Base-by-base conservation (phyloP, 1,140 invertebrate species). In the Lepidotrigona ventralis region DNA sequence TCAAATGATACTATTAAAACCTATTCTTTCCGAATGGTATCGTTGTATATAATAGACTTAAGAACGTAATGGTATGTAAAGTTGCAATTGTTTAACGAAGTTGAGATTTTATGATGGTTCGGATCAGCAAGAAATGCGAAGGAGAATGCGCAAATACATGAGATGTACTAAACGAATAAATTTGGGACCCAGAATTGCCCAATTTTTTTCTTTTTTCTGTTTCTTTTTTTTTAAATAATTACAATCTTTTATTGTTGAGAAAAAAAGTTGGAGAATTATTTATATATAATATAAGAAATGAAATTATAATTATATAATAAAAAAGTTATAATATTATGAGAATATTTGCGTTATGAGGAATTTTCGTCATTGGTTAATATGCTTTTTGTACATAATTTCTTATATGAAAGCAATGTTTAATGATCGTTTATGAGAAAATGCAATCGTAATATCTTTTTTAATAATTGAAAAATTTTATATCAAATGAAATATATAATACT, bases 21-120 rank as follows among this genome's bases (percentile, higher is more conserved):
- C 71, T 88, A 86, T 86, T 91, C 86, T 92, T 86, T 88, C 85
- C 89, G 88, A 91, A 91, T 92, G 91, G 90, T 93, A 92, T 94
- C 90, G 92, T 93, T 94, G 93, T 94, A 93, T 89, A 93, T 94
- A 94, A 93, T 94, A 93, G 90, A 90, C 89, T 88, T 93, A 90
- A 91, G 91, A 90, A 70, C 79, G 86, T 93, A 91, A 91, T 81
- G 81, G 86, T 90, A 92, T 81, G 87, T 88, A 86, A 86, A 92
- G 88, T 90, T 89, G 85, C 79, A 90, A 90, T 88, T 90, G 88
- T 92, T 91, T 86, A 86, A 91, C 54, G 69, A 89, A 89, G 83
- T 91, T 88, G 53, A 86, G 78, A 81, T 70, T 73, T 83, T 85
- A 79, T 66, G 69, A 77, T 79, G 56, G 56, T 82, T 88, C 79